A percentile compares a stretch with the other conserved stretches of the same genome.
phyloP scores from a whole-genome alignment of 2,888 invertebrate genomes.

The Rugalucina vietnamica region DNA sequence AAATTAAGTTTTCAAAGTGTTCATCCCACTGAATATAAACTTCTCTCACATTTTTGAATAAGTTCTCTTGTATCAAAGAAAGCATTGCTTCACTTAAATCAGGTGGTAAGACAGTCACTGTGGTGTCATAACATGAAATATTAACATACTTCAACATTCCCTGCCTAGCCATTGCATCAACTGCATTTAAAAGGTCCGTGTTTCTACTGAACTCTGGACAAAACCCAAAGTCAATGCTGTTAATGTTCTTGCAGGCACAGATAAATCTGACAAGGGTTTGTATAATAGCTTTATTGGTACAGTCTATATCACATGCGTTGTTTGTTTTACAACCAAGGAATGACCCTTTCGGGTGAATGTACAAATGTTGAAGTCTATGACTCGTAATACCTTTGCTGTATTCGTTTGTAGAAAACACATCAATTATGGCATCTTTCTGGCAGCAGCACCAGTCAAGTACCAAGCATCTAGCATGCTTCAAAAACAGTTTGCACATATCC shows the following conservation, averaged over 20 bases:
- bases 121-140: not conserved
- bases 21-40: not conserved
- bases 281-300: not conserved
- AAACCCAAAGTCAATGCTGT: not conserved
- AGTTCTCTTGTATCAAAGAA: no score
- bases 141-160: not conserved
- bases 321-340: not conserved
- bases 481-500: not conserved
- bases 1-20: not conserved
- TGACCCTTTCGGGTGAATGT: not conserved
- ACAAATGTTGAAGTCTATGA: no score
- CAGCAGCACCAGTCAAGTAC: not conserved
- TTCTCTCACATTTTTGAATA: no score
- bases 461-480: not conserved
- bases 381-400: no score
- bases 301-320: not conserved
- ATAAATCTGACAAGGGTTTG: not conserved
- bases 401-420: not conserved
- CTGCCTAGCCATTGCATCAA: not conserved
- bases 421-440: not conserved
- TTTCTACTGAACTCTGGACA: not conserved
- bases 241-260: not conserved
- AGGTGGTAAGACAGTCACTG: no score
- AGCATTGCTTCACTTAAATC: no score
- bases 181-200: not conserved